phyloP scores from a whole-genome alignment of 2,797 vertebrate species.

The Diglossa cyanea region DNA sequence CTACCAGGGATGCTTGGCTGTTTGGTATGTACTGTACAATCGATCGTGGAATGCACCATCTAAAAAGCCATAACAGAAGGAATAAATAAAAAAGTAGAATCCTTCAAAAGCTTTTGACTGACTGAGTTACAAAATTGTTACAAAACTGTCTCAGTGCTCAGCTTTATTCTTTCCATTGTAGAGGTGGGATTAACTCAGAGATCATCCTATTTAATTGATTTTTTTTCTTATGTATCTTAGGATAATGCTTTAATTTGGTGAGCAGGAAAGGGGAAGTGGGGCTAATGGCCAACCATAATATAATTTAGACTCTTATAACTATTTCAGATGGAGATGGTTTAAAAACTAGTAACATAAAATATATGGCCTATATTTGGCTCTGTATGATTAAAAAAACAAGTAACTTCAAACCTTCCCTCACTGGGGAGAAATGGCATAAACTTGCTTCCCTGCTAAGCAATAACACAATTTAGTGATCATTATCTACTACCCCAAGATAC shows the following conservation, averaged over 20 bases:
- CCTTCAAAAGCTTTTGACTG: constrained; percentile 12
- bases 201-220: constrained; percentile 8
- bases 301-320: constrained; percentile 11
- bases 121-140: constrained; percentile 2
- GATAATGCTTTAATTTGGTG: constrained; percentile 16
- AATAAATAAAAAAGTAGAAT: neutral
- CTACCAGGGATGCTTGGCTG: neutral
- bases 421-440: neutral
- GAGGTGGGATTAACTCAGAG: neutral
- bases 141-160: neutral
- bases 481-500: neutral
- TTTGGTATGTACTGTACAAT: neutral
- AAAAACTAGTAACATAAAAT: neutral
- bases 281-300: constrained; percentile 13
- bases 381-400: neutral
- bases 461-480: neutral
- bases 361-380: neutral
- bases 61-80: neutral
- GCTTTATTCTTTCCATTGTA: constrained; percentile 10
- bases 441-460: neutral
- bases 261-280: neutral
- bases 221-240: constrained; percentile 5
- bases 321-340: neutral
- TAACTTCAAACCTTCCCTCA: neutral
- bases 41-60: neutral